Percentiles rank a stretch among this genome's conserved stretches.
phyloP scores from a whole-genome alignment of 2,888 invertebrate genomes.

The Deilephila elpenor region DNA sequence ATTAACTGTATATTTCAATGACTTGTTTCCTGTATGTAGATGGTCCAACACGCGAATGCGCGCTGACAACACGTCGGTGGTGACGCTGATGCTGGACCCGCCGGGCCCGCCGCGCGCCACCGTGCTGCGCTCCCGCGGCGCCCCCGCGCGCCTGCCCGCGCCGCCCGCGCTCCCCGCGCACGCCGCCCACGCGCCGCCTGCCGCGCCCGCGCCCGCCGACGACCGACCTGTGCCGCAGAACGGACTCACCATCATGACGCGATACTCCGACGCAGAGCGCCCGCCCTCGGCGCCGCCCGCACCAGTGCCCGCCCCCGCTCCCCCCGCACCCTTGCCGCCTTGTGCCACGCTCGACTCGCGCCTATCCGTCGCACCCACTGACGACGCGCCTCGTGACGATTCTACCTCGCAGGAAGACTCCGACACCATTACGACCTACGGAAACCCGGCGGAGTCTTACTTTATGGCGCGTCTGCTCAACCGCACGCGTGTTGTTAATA shows the following conservation, averaged over 20 bases:
- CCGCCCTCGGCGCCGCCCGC: conserved; percentile 54
- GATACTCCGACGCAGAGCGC: conserved; percentile 73
- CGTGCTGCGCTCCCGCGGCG: conserved; percentile 78
- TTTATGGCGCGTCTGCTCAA: conserved; percentile 77
- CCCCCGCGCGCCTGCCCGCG: conserved; percentile 53
- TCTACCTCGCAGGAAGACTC: conserved; percentile 49
- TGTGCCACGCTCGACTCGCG: conserved; percentile 68
- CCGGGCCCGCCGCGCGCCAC: conserved; percentile 91
- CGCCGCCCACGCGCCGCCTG: conserved; percentile 42
- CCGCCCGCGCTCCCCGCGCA: conserved; percentile 47
- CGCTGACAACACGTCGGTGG: conserved; percentile 98
- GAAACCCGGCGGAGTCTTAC: conserved; percentile 79
- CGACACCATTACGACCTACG: conserved; percentile 71
- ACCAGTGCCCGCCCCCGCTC: conserved; percentile 59
- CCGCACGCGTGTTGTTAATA: conserved; percentile 71
- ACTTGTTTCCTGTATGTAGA: conserved; percentile 54
- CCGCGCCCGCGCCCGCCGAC: conserved; percentile 37
- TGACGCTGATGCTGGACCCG: conserved; percentile 95
- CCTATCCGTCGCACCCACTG: conserved; percentile 54
- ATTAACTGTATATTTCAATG: not conserved
- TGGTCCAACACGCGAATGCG: conserved; percentile 95
- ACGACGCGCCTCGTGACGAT: conserved; percentile 44
- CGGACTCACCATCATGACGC: conserved; percentile 79
- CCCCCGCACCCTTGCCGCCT: conserved; percentile 64
- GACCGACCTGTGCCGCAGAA: conserved; percentile 66